A percentile compares a stretch with the other conserved stretches of the same genome.
phyloP scores from a whole-genome alignment of 2,113 vertebrate genomes.

The Corvus hawaiiensis region DNA sequence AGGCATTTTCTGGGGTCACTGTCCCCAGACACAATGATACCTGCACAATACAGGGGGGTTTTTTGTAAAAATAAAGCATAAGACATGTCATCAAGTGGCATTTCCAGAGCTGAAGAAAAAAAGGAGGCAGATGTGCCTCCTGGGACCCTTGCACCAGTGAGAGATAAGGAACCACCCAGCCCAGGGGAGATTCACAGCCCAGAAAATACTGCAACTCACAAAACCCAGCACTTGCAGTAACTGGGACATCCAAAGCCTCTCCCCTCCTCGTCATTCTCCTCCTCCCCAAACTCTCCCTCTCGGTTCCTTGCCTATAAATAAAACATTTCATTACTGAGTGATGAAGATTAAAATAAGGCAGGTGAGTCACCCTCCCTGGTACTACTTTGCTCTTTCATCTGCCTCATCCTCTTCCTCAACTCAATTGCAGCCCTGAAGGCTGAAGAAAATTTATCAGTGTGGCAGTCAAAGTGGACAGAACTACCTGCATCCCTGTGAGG shows the following conservation, averaged over 20 bases:
- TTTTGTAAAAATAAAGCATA: not conserved
- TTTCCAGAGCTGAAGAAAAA: not conserved
- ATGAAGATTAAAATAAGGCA: conserved; percentile 18
- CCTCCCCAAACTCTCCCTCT: not conserved
- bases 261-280: not conserved
- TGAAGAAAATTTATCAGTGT: not conserved
- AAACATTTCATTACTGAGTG: not conserved
- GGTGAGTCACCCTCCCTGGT: conserved; percentile 8
- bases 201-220: not conserved
- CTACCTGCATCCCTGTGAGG: not conserved
- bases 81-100: not conserved
- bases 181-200: not conserved
- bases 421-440: not conserved
- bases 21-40: not conserved
- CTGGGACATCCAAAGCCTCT: conserved; percentile 9
- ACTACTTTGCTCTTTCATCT: not conserved
- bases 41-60: not conserved
- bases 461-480: not conserved
- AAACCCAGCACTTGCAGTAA: not conserved
- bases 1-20: not conserved
- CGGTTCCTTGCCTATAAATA: not conserved
- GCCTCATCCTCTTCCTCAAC: conserved; percentile 11
- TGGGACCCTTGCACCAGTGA: not conserved
- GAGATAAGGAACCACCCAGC: not conserved
- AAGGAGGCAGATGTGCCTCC: not conserved